Evolutionary conservation across 2,888 invertebrate genomes (phyloP).

Genomic region (Pteria penguin): DNA sequence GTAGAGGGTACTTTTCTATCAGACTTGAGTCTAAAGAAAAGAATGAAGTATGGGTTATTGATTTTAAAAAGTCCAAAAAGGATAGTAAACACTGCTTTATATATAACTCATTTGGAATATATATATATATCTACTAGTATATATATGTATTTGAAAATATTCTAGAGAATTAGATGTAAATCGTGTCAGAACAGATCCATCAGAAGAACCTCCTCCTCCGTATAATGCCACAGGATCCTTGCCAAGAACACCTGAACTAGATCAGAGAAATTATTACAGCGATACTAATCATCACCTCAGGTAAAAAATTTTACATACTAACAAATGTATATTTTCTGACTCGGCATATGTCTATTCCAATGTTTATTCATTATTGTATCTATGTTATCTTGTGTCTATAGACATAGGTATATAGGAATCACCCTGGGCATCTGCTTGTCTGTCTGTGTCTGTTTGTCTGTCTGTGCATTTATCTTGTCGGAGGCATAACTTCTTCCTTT

Average conservation of each 20-base stretch:
- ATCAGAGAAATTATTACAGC: slow-evolving; percentile 45
- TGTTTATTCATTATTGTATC: neutral
- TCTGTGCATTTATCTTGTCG: neutral
- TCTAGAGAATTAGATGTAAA: slow-evolving; percentile 41
- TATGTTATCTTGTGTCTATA: neutral
- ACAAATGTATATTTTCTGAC: neutral
- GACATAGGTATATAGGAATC: too few relatives aligned
- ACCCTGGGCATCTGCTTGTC: neutral
- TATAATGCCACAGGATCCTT: slow-evolving; percentile 32
- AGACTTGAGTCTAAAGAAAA: too few relatives aligned
- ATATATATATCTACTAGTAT: too few relatives aligned
- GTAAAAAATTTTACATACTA: too few relatives aligned
- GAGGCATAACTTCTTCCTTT: too few relatives aligned
- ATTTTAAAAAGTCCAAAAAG: too few relatives aligned
- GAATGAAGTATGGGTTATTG: too few relatives aligned
- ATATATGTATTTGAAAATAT: too few relatives aligned
- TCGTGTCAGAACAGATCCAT: slow-evolving; percentile 29
- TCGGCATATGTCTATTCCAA: neutral
- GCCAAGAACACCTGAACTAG: slow-evolving; percentile 44
- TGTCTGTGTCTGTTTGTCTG: too few relatives aligned
- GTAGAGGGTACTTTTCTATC: too few relatives aligned
- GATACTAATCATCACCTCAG: slow-evolving; percentile 34
- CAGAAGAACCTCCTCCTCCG: slow-evolving; percentile 39
- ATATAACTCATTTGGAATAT: too few relatives aligned
- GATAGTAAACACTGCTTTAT: too few relatives aligned